phyloP scores from a whole-genome alignment of 37 sponge, comb jelly and placozoan genomes.

The Agelas oroides region DNA sequence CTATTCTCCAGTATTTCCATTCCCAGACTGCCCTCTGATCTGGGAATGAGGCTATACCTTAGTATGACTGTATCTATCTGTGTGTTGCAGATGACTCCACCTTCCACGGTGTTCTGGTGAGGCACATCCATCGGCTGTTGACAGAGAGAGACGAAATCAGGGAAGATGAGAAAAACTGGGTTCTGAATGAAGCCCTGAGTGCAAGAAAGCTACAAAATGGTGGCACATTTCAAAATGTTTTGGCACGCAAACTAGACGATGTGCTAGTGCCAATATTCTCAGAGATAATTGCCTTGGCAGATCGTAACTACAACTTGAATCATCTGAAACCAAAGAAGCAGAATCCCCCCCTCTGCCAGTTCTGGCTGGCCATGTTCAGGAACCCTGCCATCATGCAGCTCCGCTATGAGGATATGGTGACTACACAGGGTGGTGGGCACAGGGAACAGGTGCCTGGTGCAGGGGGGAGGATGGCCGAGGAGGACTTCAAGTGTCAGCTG shows the following conservation, averaged over 20 bases:
- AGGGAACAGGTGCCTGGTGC: slow-evolving; percentile 21
- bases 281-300: slow-evolving; percentile 63
- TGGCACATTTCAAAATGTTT: slow-evolving; percentile 65
- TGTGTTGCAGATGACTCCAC: slow-evolving; percentile 9
- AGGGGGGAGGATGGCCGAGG: slow-evolving; percentile 16
- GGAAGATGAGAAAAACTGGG: slow-evolving; percentile 50
- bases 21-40: no score
- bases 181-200: slow-evolving; percentile 63
- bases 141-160: slow-evolving; percentile 47
- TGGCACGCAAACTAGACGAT: slow-evolving; percentile 62
- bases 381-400: slow-evolving; percentile 26
- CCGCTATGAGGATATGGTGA: slow-evolving; percentile 25
- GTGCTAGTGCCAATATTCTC: slow-evolving; percentile 65
- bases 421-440: no score
- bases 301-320: slow-evolving; percentile 68
- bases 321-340: slow-evolving; percentile 1
- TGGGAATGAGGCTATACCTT: no score
- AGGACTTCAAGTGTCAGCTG: slow-evolving; percentile 63
- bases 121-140: slow-evolving; percentile 38
- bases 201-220: slow-evolving; percentile 59
- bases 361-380: slow-evolving; percentile 70
- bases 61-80: no score
- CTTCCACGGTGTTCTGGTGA: slow-evolving; percentile 52
- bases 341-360: slow-evolving; percentile 29
- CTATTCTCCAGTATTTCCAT: no score